Conservation (phyloP, 2,113 vertebrate species). For the Scomber japonicus region DNA sequence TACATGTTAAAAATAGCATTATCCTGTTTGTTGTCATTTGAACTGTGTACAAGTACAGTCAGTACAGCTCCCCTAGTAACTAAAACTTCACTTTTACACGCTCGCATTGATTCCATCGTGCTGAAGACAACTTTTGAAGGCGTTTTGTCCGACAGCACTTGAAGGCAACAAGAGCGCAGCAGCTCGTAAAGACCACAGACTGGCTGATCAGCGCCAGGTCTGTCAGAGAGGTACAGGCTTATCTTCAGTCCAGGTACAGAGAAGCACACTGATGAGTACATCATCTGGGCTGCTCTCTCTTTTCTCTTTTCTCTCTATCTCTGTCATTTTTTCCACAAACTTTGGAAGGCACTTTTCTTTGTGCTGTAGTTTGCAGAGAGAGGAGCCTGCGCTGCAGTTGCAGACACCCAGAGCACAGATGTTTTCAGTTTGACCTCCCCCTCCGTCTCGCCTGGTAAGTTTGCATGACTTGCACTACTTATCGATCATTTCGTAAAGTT, state of each 20-base stretch:
- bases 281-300: background rate
- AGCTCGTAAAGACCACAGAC: background rate
- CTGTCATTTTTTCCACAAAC: background rate
- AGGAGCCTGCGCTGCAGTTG: background rate
- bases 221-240: background rate
- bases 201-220: background rate
- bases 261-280: background rate
- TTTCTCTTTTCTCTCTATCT: background rate
- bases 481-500: background rate
- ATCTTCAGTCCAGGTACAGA: background rate
- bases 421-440: constrained; percentile 60
- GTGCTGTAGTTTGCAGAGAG: background rate
- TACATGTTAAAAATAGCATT: background rate
- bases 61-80: background rate
- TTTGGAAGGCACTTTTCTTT: background rate
- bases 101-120: too few relatives aligned
- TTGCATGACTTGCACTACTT: constrained; percentile 12
- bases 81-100: too few relatives aligned
- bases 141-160: constrained; percentile 10
- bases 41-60: background rate
- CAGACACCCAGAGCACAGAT: constrained; percentile 63
- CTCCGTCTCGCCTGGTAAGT: constrained; percentile 68
- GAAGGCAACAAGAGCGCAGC: constrained; percentile 38
- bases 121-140: accelerated
- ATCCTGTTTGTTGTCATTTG: background rate